A percentile compares a stretch with the other conserved stretches of the same genome.
These are phyloP conservation scores for Calyptomena viridis DNA, from an alignment of 2,113 vertebrate species.

Conservation along the genomic window DNA sequence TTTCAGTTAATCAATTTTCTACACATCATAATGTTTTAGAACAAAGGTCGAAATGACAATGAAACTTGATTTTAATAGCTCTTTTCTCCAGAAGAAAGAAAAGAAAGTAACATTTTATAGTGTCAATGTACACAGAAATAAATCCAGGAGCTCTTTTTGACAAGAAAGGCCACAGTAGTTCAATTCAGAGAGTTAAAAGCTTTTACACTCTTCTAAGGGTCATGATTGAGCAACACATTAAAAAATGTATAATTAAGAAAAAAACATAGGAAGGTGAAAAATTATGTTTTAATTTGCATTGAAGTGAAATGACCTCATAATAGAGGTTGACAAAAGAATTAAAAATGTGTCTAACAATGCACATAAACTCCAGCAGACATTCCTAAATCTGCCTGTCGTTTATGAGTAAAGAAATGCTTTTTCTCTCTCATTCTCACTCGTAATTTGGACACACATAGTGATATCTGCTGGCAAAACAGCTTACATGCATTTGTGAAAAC, in stretches of 20 bases:
- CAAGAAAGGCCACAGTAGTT: constrained; percentile 20
- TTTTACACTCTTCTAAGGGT: background rate
- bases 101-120: constrained; percentile 38
- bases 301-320: background rate
- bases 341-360: background rate
- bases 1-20: constrained; percentile 64
- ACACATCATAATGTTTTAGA: constrained; percentile 54
- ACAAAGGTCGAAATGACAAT: constrained; percentile 50
- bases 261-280: background rate
- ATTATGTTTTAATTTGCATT: background rate
- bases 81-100: constrained; percentile 17
- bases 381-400: background rate
- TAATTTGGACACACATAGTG: constrained; percentile 13
- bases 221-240: background rate
- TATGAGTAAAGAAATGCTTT: background rate
- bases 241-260: background rate
- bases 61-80: constrained; percentile 43
- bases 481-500: background rate
- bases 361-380: background rate
- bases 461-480: constrained; percentile 35
- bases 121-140: constrained; percentile 39
- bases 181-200: background rate
- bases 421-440: background rate
- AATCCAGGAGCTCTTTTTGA: constrained; percentile 32
- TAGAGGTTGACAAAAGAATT: constrained; percentile 11